Base-by-base conservation (phyloP, 2,888 invertebrate species). In the Craniophora ligustri region DNA sequence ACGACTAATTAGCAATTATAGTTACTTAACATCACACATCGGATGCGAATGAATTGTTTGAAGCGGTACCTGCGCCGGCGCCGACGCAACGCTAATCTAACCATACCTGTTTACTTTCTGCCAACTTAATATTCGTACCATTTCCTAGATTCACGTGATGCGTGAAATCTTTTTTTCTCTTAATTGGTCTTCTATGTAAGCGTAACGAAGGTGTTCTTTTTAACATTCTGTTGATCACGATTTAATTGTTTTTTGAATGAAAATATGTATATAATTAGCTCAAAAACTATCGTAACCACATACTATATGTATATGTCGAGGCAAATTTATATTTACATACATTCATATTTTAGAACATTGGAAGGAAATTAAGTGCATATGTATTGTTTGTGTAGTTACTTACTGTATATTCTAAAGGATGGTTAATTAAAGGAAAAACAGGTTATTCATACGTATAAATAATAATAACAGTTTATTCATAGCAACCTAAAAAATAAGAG, bases 11-110 rank as follows among this genome's bases (percentile, higher is more conserved):
- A 82, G 63, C 68, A 75, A 79, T 82, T 77, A 76, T 58, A 53
- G 79, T 87, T 85, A 85, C 79, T 67, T 74, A 84, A 85, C 79
- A 66, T 71, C 64, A 75, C 75, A 81, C 76, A 78, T 80, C 72
- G 62, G 72, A 71, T 62, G 68, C 53, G 60, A 59, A 56, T 58
- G 66, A 71, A 70, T 73, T 70, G 64, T 73, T 75, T 40, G 42
- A 16, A 51, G 26, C 39, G 30, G 42, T 53, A 50, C 31, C 28
- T 66, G 50, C 39, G 13, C 48, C 16, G 36, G 41, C 38, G 35
- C 44, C 51, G 60, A 75, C 53, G 71, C 72, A 72, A 76, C 63
- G 47, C 42, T 47, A 53, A 72, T 65, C 62, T 59, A 67, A 64
- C 45, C 61, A 56, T 61, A 63, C 62, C 40, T 53, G 56, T 72